Evolutionary conservation across 2,888 invertebrate species (phyloP).

Genomic region (Eupeodes latifasciatus): DNA sequence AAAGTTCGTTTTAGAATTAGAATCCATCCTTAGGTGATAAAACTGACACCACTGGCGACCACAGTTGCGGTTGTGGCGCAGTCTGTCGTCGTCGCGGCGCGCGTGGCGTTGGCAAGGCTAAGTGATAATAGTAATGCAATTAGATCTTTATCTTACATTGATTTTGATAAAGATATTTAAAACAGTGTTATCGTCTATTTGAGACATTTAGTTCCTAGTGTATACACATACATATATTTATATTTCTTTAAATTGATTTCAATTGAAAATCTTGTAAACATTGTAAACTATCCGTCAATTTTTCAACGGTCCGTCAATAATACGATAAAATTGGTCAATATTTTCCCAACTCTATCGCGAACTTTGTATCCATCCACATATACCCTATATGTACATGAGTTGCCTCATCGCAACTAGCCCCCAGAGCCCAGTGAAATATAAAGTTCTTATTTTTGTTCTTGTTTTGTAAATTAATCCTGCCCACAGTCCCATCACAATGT

Average conservation of each 20-base stretch:
- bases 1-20: too few relatives aligned
- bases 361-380: background rate
- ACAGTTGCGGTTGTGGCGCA: too few relatives aligned
- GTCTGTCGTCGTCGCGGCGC: too few relatives aligned
- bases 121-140: too few relatives aligned
- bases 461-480: conserved; percentile 38
- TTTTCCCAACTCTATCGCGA: background rate
- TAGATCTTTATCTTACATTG: too few relatives aligned
- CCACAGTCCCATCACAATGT: background rate
- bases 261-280: conserved; percentile 41
- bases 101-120: too few relatives aligned
- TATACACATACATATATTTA: background rate
- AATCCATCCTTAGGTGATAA: too few relatives aligned
- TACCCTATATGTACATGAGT: background rate
- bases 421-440: background rate
- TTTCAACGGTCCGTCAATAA: conserved; percentile 13
- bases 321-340: background rate
- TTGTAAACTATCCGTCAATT: background rate
- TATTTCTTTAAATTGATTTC: conserved; percentile 44
- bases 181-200: too few relatives aligned
- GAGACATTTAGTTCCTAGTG: too few relatives aligned
- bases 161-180: too few relatives aligned
- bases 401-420: conserved; percentile 14
- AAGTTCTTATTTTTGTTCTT: background rate
- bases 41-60: too few relatives aligned